Evolutionary conservation across 2,113 vertebrate species (phyloP).

Genomic region (Natator depressus): DNA sequence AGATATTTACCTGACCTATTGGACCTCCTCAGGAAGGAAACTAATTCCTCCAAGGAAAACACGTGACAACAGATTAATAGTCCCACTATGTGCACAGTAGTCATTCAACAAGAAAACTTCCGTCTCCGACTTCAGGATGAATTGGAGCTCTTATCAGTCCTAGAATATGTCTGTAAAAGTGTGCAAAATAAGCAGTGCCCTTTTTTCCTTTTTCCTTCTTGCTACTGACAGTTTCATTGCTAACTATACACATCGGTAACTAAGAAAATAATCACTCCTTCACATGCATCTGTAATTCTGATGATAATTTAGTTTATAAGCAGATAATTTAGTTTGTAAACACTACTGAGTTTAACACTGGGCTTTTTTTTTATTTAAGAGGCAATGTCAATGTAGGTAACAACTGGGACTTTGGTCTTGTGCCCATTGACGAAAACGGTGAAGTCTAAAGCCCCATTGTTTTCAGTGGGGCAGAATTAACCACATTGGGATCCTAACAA

Average conservation of each 20-base stretch:
- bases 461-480: neutral
- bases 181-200: neutral
- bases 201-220: neutral
- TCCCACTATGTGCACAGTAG: neutral
- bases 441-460: neutral
- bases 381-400: neutral
- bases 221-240: neutral
- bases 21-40: slow-evolving; percentile 77
- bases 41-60: slow-evolving; percentile 66
- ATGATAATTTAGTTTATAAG: neutral
- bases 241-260: neutral
- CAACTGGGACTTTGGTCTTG: neutral
- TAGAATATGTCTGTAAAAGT: neutral
- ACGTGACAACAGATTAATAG: slow-evolving; percentile 58
- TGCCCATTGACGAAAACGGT: neutral
- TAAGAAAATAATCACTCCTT: neutral
- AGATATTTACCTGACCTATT: slow-evolving; percentile 70
- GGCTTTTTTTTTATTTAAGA: neutral
- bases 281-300: neutral
- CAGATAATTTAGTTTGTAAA: neutral
- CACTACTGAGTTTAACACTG: neutral
- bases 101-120: slow-evolving; percentile 16
- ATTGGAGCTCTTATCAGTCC: neutral
- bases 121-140: neutral
- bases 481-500: neutral